Percentiles rank a stretch among this genome's conserved stretches.
phyloP scores from a whole-genome alignment of 53 echinoderm and acorn worm genomes.

The Apostichopus leukothele region DNA sequence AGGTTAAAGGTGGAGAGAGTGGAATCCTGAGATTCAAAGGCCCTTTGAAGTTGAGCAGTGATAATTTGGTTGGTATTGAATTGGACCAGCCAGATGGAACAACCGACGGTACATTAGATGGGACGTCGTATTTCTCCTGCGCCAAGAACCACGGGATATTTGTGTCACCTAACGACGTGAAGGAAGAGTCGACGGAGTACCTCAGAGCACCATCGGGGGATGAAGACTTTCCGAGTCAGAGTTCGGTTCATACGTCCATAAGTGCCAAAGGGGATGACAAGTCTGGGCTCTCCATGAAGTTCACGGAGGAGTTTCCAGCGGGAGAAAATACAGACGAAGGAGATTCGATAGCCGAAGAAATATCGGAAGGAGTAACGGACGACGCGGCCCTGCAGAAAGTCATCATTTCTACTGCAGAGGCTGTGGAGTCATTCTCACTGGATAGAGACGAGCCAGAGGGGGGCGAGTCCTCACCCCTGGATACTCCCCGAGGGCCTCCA shows the following conservation, averaged over 20 bases:
- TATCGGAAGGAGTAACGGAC: constrained; percentile 76
- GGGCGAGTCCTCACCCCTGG: constrained; percentile 41
- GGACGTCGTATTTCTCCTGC: constrained; percentile 69
- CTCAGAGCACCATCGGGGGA: constrained; percentile 57
- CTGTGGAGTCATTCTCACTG: constrained; percentile 87
- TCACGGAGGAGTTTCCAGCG: constrained; percentile 32
- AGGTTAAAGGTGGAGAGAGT: constrained; percentile 56
- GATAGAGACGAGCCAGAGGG: constrained; percentile 64
- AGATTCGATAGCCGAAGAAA: constrained; percentile 71
- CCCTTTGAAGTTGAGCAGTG: constrained; percentile 61
- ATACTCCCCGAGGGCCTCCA: constrained; percentile 80
- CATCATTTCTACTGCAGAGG: constrained; percentile 81
- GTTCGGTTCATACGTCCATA: constrained; percentile 52
- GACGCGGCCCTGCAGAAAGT: constrained; percentile 86
- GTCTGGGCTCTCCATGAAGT: constrained; percentile 55
- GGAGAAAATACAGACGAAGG: constrained; percentile 67
- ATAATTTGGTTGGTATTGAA: constrained; percentile 83
- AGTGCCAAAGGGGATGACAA: constrained; percentile 56
- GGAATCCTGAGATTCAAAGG: constrained; percentile 85
- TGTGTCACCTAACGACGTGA: constrained; percentile 66
- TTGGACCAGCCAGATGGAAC: constrained; percentile 76
- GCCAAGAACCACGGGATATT: constrained; percentile 73
- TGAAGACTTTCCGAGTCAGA: constrained; percentile 69
- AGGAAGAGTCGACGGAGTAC: constrained; percentile 8
- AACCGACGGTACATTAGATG: constrained; percentile 72